Base-by-base conservation (phyloP, 2,797 vertebrate species). In the Scolopax bukidnonensis region DNA sequence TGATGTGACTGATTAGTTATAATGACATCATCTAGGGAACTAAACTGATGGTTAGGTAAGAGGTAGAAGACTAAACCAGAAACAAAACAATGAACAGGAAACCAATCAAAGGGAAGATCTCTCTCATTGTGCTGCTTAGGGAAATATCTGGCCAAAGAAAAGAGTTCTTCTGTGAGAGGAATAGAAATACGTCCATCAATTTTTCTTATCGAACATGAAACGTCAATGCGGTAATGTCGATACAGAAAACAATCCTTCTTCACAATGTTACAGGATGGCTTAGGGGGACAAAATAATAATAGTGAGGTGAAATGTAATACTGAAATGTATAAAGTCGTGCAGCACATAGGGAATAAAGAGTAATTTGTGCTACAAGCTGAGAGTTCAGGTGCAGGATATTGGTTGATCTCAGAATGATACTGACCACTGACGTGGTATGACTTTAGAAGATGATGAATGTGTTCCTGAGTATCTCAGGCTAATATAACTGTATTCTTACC, bases 371-470 rank as follows among this genome's bases (percentile, higher is more conserved):
- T 4, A 61, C 56, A 86, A 61, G 17, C 24, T 64, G 12, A 27
- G 63, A 71, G 40, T 38, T 91, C 63, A 73, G 18, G 38, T 1
- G 0, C 18, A 68, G 41, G 38, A 78, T 61, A 81, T 6, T 47
- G 16, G 9, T 36, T 78, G 38, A 84, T 57, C 36, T 30, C 61
- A 77, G 64, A 85, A 74, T 3, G 7, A 60, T 32, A 83, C 4
- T 24, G 20, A 71, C 0, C 28, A 83, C 4, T 24, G 20, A 71
- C 0, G 0, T 30, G 14, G 28, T n/a, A 30, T 1, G 4, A 87
- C 50, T 75, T 90, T 2, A 87, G n/a, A 32, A 86, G 84, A 63
- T 65, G 61, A 65, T 19, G 4, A 68, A 47, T 10, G 9, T 32
- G 4, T n/a, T 86, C 54, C 67, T 69, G 32, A 71, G n/a, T 5